These are phyloP conservation scores for Parauchenoglanis ngamensis DNA, from an alignment of 2,797 vertebrate species.

Conservation along the genomic window DNA sequence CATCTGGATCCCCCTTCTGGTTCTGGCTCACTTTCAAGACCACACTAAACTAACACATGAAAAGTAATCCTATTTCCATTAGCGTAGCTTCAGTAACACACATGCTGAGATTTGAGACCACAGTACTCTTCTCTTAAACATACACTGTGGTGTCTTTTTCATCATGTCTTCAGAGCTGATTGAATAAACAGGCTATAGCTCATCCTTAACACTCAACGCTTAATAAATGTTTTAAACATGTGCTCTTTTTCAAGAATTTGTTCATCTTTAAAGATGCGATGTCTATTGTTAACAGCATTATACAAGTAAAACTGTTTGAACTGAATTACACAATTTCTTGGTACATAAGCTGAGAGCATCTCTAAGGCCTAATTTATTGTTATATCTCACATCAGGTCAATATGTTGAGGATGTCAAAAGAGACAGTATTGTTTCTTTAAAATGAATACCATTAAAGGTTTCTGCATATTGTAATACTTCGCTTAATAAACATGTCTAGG, in stretches of 20 bases:
- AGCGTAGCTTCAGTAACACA: constrained; percentile 47
- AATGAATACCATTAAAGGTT: constrained; percentile 37
- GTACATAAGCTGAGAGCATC: constrained; percentile 14
- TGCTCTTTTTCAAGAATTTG: background rate
- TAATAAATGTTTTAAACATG: constrained; percentile 42
- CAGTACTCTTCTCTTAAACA: constrained; percentile 48
- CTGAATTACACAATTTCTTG: constrained; percentile 16
- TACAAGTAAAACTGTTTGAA: background rate
- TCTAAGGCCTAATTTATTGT: background rate
- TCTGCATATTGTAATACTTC: background rate
- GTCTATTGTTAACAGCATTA: background rate
- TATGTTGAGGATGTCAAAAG: constrained; percentile 30
- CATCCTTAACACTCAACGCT: constrained; percentile 22
- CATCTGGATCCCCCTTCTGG: constrained; percentile 57
- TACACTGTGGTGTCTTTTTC: constrained; percentile 41
- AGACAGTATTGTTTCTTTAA: constrained; percentile 42
- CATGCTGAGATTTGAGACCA: constrained; percentile 45
- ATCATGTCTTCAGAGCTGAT: constrained; percentile 30
- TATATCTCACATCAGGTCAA: constrained; percentile 31
- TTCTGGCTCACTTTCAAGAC: constrained; percentile 49
- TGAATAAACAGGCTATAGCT: constrained; percentile 47
- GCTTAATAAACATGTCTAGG: constrained; percentile 48
- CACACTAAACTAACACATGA: constrained; percentile 45
- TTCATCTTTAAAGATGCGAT: background rate
- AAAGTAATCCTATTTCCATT: constrained; percentile 55